phyloP scores from a whole-genome alignment of 2,797 vertebrate species.

The Phataginus tetradactyla region DNA sequence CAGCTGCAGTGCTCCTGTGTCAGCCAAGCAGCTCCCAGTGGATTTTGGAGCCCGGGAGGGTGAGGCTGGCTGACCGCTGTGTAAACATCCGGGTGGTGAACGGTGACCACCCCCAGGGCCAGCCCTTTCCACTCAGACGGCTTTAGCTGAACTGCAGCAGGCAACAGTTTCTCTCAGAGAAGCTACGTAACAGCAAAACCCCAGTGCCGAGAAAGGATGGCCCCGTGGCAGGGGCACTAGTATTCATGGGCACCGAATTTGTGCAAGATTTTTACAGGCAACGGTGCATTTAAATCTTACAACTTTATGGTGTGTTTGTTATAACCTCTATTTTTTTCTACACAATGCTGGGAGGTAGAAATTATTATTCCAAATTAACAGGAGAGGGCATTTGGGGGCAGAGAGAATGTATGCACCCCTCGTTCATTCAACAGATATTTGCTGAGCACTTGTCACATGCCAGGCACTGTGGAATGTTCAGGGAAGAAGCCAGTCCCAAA shows the following conservation, averaged over 20 bases:
- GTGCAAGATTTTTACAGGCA: background rate
- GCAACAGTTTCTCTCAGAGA: background rate
- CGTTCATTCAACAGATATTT: no score
- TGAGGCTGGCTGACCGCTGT: background rate
- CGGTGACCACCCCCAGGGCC: background rate
- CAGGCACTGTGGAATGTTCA: rapidly evolving
- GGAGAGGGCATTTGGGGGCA: background rate
- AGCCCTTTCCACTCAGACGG: no score
- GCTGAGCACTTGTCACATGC: rapidly evolving
- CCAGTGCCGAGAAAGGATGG: background rate
- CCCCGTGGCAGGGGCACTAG: rapidly evolving
- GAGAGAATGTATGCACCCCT: background rate
- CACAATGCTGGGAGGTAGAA: no score
- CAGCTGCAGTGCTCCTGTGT: background rate
- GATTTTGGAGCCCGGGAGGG: background rate
- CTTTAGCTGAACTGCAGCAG: background rate
- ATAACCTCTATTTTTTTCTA: background rate
- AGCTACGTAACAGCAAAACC: background rate
- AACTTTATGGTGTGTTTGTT: no score
- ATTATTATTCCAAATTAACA: background rate
- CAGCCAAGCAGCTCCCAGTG: background rate
- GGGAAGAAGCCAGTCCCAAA: background rate
- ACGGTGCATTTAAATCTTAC: rapidly evolving
- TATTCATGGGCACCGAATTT: rapidly evolving
- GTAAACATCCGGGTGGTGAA: background rate